These are phyloP conservation scores for Tricholaema leucomelas DNA, from an alignment of 2,113 vertebrate species.

Conservation along the genomic window DNA sequence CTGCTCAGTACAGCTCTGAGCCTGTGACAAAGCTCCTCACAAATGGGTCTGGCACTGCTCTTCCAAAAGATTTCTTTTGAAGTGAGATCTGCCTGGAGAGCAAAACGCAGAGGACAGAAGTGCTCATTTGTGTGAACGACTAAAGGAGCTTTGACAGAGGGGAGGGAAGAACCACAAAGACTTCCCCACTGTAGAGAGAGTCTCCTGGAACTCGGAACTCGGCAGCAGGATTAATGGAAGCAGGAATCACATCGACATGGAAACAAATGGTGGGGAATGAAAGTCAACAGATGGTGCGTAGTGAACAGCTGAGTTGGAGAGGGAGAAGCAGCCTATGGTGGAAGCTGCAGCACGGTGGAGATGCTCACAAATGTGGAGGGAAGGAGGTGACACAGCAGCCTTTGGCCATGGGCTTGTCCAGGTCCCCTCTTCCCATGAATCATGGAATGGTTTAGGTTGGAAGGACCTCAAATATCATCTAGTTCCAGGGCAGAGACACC, in stretches of 20 bases:
- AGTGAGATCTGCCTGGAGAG: not conserved
- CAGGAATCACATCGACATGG: not conserved
- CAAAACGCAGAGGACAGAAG: not conserved
- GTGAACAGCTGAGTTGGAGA: not conserved
- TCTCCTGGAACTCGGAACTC: not conserved
- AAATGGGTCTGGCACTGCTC: not conserved
- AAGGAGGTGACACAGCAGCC: not conserved
- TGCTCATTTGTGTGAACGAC: not conserved
- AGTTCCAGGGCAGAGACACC: too few relatives aligned
- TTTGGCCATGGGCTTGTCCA: not conserved
- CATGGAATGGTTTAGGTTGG: too few relatives aligned
- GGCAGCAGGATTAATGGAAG: not conserved
- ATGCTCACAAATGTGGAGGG: not conserved
- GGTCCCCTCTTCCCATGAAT: too few relatives aligned
- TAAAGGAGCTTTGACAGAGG: not conserved
- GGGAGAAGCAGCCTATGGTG: not conserved
- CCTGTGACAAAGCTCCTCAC: not conserved
- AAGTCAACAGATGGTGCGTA: conserved; percentile 22
- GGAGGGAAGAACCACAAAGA: not conserved
- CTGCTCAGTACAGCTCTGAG: not conserved
- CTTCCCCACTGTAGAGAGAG: not conserved
- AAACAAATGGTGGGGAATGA: not conserved
- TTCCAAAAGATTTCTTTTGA: not conserved
- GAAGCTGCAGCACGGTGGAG: too few relatives aligned
- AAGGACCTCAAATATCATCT: too few relatives aligned